phyloP scores from a whole-genome alignment of 2,797 vertebrate species.

The Characodon lateralis region DNA sequence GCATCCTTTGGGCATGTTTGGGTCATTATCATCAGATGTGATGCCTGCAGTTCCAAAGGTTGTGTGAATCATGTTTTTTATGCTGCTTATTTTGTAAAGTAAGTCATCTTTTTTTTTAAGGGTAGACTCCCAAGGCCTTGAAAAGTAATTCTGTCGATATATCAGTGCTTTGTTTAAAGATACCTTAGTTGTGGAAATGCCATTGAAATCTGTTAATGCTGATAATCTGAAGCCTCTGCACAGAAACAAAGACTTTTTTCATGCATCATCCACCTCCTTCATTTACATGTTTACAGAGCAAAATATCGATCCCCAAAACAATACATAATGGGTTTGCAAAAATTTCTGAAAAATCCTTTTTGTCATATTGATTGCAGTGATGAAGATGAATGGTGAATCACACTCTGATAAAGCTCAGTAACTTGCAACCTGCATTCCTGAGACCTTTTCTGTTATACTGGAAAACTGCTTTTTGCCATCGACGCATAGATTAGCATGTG shows the following conservation, averaged over 20 bases:
- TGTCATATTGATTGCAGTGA: slow-evolving; percentile 69
- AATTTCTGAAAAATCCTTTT: slow-evolving; percentile 73
- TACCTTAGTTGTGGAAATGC: slow-evolving; percentile 33
- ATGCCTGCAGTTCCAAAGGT: slow-evolving; percentile 12
- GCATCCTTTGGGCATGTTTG: slow-evolving; percentile 30
- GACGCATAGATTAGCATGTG: slow-evolving; percentile 64
- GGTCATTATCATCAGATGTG: slow-evolving; percentile 31
- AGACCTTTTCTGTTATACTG: slow-evolving; percentile 3
- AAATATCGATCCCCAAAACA: slow-evolving; percentile 65
- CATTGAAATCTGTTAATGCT: slow-evolving; percentile 40
- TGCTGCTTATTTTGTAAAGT: slow-evolving; percentile 33
- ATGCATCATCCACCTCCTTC: slow-evolving; percentile 16
- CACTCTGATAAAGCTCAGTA: slow-evolving; percentile 52
- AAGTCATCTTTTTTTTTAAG: slow-evolving; percentile 10
- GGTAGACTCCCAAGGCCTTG: slow-evolving; percentile 32
- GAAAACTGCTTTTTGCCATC: slow-evolving; percentile 29
- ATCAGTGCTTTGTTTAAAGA: slow-evolving; percentile 57
- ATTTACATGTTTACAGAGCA: slow-evolving; percentile 50
- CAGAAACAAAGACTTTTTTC: slow-evolving; percentile 25
- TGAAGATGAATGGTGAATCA: slow-evolving; percentile 76
- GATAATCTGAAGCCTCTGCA: slow-evolving; percentile 42
- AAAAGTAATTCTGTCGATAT: slow-evolving; percentile 37
- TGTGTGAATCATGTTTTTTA: slow-evolving; percentile 23
- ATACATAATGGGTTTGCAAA: slow-evolving; percentile 68
- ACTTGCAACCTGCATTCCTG: slow-evolving; percentile 40